These are phyloP conservation scores for Merops nubicus DNA, from an alignment of 2,113 vertebrate species.

Conservation along the genomic window DNA sequence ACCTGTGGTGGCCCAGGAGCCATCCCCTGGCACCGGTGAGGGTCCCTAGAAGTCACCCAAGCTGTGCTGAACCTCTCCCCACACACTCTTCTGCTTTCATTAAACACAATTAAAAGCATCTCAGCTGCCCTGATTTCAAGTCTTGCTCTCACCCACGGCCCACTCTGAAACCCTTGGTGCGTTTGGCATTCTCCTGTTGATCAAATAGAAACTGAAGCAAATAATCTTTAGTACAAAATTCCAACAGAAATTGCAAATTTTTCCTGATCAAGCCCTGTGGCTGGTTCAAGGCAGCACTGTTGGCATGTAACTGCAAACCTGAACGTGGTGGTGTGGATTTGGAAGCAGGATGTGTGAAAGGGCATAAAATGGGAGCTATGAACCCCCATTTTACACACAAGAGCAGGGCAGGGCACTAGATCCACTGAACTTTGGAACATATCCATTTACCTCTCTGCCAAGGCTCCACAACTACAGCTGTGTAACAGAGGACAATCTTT, in stretches of 20 bases:
- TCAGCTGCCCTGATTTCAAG: not conserved
- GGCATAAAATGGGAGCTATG: not conserved
- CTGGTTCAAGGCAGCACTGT: not conserved
- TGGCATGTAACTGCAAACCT: not conserved
- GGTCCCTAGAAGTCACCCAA: not conserved
- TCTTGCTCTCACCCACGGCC: not conserved
- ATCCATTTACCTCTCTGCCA: slow-evolving; percentile 22
- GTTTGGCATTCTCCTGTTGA: not conserved
- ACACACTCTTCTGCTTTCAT: not conserved
- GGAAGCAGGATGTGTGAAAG: not conserved
- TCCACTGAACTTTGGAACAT: not conserved
- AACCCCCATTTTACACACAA: not conserved
- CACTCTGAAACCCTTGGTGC: not conserved
- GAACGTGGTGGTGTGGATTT: not conserved
- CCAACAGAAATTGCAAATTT: not conserved
- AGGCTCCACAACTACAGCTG: slow-evolving; percentile 9
- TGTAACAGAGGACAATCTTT: not conserved
- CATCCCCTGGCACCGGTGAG: too few relatives aligned
- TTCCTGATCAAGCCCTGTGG: not conserved
- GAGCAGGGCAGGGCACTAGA: not conserved
- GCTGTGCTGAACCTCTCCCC: not conserved
- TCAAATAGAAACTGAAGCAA: not conserved
- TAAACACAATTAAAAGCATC: not conserved
- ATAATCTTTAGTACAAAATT: not conserved
- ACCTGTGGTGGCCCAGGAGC: not conserved